A percentile compares a stretch with the other conserved stretches of the same genome.
phyloP scores from a whole-genome alignment of 1,140 invertebrate species.

The Drosophila funebris region DNA sequence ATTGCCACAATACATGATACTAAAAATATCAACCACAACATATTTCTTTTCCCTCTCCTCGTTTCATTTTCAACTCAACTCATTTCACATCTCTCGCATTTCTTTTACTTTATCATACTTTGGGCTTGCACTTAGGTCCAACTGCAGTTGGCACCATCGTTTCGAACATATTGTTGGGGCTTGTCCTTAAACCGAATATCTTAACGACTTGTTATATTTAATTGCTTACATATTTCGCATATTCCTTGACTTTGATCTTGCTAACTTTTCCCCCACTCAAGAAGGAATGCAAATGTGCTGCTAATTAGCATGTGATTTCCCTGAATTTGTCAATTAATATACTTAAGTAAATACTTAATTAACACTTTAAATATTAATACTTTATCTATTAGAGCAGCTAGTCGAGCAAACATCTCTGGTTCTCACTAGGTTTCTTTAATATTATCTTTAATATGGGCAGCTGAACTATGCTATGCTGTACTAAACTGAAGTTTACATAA shows the following conservation, averaged over 20 bases:
- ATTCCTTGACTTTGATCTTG: constrained; percentile 39
- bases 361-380: background rate
- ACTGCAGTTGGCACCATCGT: constrained; percentile 26
- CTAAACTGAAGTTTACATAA: no score
- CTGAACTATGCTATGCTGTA: no score
- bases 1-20: constrained; percentile 42
- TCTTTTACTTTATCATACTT: constrained; percentile 10
- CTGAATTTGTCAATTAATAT: background rate
- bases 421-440: background rate
- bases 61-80: background rate
- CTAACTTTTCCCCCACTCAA: background rate
- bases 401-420: background rate
- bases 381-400: no score
- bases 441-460: background rate
- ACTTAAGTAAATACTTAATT: background rate
- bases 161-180: background rate
- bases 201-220: constrained; percentile 24
- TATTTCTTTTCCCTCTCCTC: constrained; percentile 10
- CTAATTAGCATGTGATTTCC: constrained; percentile 1
- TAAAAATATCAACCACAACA: constrained; percentile 49
- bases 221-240: constrained; percentile 40
- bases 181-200: constrained; percentile 20
- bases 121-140: constrained; percentile 11
- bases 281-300: background rate
- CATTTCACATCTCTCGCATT: constrained; percentile 6